Evolutionary conservation across 2,113 vertebrate species (phyloP), one percentile per base, ranked within the genome.

Genomic region (Cariama cristata): DNA sequence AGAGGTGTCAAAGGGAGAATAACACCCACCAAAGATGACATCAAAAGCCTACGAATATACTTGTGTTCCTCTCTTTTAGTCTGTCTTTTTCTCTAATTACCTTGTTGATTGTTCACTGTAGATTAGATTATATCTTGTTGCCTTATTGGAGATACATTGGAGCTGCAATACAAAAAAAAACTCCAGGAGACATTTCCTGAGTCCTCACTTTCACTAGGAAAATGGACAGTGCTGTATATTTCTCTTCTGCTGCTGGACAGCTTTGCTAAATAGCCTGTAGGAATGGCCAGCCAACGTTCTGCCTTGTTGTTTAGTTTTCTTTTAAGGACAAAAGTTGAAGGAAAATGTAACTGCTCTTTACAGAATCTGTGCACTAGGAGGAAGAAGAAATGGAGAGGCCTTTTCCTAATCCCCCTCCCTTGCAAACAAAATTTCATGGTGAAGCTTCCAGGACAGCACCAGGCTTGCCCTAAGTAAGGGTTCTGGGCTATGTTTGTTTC

Each of bases 1-100:
- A 83, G 53, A 94, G n/a, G 71, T 96, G 89, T 93, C 93, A 93
- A 90, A 79, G 58, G 73, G 40, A 89, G 73, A 94, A 75, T 93
- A 85, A 93, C 66, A 93, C 42, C n/a, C 0, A 3, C 45, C 50
- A 76, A 96, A 90, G 42, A 87, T 1, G 4, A 86, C 58, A 90
- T 89, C 58, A 86, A 89, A 95, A 93, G 42, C 32, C 74, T 91
- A 59, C 71, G 71, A 96, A 91, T 67, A 86, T 69, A 32, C 42
- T 86, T 93, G 45, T 83, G n/a, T 92, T 94, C 74, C 20, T 93
- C 47, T 90, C 58, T 93, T 94, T 67, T 64, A 64, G 44, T 60
- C 50, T 88, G 28, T 47, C 21, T 87, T 92, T 96, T 90, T 47
- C 50, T 92, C 67, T 91, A 76, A 90, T 91, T 96, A 83, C 53